A percentile compares a stretch with the other conserved stretches of the same genome.
Conservation (phyloP, 2,797 vertebrate species). For the Masticophis lateralis region DNA sequence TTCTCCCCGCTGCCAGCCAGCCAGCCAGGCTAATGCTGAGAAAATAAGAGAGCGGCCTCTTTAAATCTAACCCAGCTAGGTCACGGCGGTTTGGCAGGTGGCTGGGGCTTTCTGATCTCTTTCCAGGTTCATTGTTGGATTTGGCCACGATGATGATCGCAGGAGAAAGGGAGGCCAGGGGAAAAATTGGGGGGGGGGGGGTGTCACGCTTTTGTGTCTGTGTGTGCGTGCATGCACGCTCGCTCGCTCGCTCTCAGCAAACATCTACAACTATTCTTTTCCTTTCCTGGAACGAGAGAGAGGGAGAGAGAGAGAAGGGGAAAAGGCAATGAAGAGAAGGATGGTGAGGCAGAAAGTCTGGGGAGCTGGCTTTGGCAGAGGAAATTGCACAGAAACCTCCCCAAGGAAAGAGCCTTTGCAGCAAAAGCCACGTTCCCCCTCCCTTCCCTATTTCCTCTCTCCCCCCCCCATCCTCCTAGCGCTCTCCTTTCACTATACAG, state of each 20-base stretch:
- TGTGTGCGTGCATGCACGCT: not conserved
- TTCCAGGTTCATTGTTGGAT: slow-evolving; percentile 36
- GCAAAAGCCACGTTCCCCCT: not conserved
- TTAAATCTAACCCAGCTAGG: not conserved
- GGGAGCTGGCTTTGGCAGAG: not conserved
- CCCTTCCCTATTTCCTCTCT: not conserved
- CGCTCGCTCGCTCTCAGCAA: not conserved
- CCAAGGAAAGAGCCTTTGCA: not conserved
- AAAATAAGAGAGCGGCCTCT: not conserved
- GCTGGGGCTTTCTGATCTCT: slow-evolving; percentile 1
- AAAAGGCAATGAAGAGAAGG: not conserved
- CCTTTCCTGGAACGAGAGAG: not conserved
- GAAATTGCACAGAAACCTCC: slow-evolving; percentile 10
- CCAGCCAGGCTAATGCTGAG: not conserved
- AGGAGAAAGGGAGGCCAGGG: not conserved
- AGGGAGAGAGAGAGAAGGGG: not conserved
- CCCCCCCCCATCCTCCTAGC: not conserved
- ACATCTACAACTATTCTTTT: not conserved
- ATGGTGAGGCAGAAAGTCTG: not conserved
- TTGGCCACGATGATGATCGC: slow-evolving; percentile 9
- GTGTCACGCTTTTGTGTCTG: not conserved
- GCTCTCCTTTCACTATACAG: slow-evolving; percentile 37
- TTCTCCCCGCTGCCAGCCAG: not conserved
- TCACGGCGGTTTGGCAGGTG: slow-evolving; percentile 25
- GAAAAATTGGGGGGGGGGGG: not conserved